Evolutionary conservation across 2,797 vertebrate genomes (phyloP).

Genomic region (Falco rusticolus): DNA sequence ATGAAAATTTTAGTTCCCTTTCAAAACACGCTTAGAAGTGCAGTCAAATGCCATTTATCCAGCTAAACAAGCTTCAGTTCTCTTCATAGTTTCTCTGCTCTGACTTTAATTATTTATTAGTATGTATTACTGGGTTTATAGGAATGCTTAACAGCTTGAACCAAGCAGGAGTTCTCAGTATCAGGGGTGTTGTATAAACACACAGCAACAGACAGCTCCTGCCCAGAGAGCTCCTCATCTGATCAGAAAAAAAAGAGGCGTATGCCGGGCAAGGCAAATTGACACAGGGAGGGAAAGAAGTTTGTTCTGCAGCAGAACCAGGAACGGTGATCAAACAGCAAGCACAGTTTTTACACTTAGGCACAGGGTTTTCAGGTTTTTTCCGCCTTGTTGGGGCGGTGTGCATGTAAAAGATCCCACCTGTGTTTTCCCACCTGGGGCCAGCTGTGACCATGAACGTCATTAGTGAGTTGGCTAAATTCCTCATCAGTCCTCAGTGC

Average conservation of each 20-base stretch:
- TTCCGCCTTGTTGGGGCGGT: not conserved
- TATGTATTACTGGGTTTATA: not conserved
- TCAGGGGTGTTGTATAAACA: not conserved
- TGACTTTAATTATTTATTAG: conserved; percentile 28
- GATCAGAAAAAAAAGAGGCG: not conserved
- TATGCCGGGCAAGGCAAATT: not conserved
- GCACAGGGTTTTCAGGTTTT: not conserved
- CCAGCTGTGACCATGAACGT: not conserved
- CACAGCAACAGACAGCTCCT: not conserved
- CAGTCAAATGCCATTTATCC: not conserved
- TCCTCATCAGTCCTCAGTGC: not conserved
- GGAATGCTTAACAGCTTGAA: not conserved
- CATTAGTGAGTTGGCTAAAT: not conserved
- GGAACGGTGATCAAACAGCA: not conserved
- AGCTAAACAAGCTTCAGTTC: conserved; percentile 1
- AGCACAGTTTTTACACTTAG: not conserved
- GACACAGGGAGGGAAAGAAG: not conserved
- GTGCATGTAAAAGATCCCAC: not conserved
- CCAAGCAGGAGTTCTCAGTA: conserved; percentile 3
- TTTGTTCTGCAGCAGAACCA: not conserved
- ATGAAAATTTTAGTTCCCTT: not conserved
- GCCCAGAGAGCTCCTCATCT: not conserved
- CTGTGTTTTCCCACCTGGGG: not conserved
- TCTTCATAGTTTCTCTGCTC: not conserved
- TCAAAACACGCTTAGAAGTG: not conserved